These are phyloP conservation scores for Sternarchorhynchus goeldii DNA, from an alignment of 2,797 vertebrate genomes.

Conservation along the genomic window DNA sequence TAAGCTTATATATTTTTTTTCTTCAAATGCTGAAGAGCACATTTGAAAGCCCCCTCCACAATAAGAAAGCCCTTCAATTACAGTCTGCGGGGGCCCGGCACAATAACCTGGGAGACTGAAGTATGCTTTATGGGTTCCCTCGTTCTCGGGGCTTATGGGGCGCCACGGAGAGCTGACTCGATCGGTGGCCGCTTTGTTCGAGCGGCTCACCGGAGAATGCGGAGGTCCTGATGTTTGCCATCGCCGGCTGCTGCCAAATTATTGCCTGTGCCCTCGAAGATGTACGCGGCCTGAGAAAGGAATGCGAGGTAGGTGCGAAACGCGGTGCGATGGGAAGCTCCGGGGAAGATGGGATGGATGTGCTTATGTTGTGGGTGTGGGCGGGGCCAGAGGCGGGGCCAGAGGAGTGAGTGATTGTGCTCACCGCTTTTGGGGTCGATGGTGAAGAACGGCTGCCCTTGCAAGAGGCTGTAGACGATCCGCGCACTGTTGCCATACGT, in stretches of 20 bases:
- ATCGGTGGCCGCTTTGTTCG: constrained; percentile 37
- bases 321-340: too few relatives aligned
- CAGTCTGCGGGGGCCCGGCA: constrained; percentile 27
- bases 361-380: too few relatives aligned
- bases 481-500: constrained; percentile 87
- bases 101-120: constrained; percentile 44
- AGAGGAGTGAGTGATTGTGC: not conserved
- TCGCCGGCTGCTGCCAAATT: not conserved
- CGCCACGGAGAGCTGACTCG: constrained; percentile 44
- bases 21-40: constrained; percentile 40
- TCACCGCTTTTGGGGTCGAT: constrained; percentile 88
- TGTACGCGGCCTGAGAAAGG: not conserved
- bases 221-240: constrained; percentile 8
- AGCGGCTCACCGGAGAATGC: constrained; percentile 8
- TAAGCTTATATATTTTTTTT: constrained; percentile 33
- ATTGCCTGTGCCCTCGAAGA: not conserved
- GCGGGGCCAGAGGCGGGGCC: too few relatives aligned
- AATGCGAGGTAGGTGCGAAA: not conserved
- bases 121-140: constrained; percentile 43
- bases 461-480: constrained; percentile 87
- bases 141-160: constrained; percentile 32
- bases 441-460: constrained; percentile 86
- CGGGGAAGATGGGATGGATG: too few relatives aligned
- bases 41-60: constrained; percentile 47
- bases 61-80: constrained; percentile 51